A percentile compares a stretch with the other conserved stretches of the same genome.
Evolutionary conservation across 2,888 invertebrate species (phyloP).

Genomic region (Bruchidius siliquastri): DNA sequence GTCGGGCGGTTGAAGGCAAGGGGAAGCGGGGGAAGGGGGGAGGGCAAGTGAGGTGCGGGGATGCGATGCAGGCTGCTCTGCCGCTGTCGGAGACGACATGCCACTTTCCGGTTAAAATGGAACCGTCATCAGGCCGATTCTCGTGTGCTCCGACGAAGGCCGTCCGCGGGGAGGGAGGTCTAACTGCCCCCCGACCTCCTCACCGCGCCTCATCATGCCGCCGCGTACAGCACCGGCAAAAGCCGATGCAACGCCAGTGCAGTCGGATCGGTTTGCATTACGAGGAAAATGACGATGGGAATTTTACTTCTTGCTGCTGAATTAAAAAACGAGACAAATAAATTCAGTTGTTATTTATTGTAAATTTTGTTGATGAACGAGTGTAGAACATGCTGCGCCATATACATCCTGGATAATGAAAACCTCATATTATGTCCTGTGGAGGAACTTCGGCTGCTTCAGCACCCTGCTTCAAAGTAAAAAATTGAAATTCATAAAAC

Average conservation of each 20-base stretch:
- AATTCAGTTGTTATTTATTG: too few relatives aligned
- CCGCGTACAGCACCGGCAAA: constrained; percentile 35
- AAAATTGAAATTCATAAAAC: too few relatives aligned
- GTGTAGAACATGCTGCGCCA: too few relatives aligned
- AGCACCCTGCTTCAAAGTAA: too few relatives aligned
- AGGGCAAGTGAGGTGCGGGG: not conserved
- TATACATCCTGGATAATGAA: too few relatives aligned
- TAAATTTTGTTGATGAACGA: too few relatives aligned
- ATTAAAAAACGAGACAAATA: too few relatives aligned
- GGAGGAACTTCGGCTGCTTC: too few relatives aligned
- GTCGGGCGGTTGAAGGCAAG: not conserved
- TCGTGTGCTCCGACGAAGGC: constrained; percentile 10
- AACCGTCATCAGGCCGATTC: constrained; percentile 28
- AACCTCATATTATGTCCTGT: too few relatives aligned
- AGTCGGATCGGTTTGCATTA: constrained; percentile 15
- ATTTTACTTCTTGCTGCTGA: not conserved
- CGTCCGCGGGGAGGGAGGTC: not conserved
- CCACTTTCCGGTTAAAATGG: constrained; percentile 31
- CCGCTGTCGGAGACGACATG: constrained; percentile 22
- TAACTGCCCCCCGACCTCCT: constrained; percentile 12
- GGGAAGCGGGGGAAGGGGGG: not conserved
- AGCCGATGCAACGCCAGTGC: constrained; percentile 38
- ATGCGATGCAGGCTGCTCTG: not conserved
- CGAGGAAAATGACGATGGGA: not conserved
- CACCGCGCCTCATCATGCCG: constrained; percentile 38